Evolutionary conservation across 2,113 vertebrate species (phyloP).

Genomic region (Corythaeola cristata): DNA sequence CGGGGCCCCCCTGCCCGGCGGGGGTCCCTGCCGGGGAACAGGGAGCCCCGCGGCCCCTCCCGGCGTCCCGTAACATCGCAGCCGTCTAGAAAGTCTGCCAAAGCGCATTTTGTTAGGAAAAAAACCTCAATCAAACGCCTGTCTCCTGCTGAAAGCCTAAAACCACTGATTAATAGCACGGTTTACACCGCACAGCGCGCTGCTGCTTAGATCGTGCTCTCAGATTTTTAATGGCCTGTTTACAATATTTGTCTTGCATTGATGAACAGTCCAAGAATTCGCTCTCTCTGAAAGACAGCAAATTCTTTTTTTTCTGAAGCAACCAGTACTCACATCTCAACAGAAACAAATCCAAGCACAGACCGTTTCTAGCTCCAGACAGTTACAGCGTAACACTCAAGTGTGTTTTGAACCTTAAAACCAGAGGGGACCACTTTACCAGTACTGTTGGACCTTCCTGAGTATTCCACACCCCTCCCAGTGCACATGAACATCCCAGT

Average conservation of each 20-base stretch:
- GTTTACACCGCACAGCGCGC: too few species aligned
- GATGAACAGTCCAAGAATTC: background rate
- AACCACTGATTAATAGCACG: background rate
- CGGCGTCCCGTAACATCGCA: too few species aligned
- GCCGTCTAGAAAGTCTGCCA: too few species aligned
- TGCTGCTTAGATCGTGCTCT: background rate
- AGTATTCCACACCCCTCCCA: background rate
- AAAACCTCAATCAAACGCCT: too few species aligned
- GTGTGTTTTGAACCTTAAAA: background rate
- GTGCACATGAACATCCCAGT: accelerated
- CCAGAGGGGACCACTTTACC: background rate
- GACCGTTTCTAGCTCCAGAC: background rate
- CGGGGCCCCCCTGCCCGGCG: too few species aligned
- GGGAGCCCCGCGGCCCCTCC: too few species aligned
- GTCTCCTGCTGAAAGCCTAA: background rate
- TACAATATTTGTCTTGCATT: background rate
- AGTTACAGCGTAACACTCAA: background rate
- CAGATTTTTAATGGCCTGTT: background rate
- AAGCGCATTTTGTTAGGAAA: too few species aligned
- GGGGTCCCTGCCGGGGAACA: too few species aligned
- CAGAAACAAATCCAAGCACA: background rate
- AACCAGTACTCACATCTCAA: background rate
- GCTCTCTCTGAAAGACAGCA: background rate
- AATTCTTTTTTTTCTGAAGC: background rate
- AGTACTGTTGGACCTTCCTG: background rate